Evolutionary conservation across 1,140 invertebrate species (phyloP), one percentile per base, ranked within the genome.

Genomic region (Papilio machaon): DNA sequence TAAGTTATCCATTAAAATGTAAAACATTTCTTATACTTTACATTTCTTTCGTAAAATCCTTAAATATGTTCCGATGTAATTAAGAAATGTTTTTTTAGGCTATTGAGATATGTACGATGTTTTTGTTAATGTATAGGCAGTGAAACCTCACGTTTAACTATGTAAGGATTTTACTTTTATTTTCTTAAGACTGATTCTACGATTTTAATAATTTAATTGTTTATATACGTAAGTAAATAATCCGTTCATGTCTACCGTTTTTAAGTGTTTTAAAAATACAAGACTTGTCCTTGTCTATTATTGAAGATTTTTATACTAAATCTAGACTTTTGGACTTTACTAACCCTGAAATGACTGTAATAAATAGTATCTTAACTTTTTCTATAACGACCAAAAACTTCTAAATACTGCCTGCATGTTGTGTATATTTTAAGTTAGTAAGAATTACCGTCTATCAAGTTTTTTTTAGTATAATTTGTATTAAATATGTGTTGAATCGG

Each of bases 141-240:
- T 52, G 15, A 17, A 52, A 52, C 15, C 15, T 52, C 1, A 52
- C n/a, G 17, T 2, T 58, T 11, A 64, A 23, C 1, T 64, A 64
- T 79, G 46, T 64, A 35, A 19, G 76, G 58, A 64, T 64, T 79
- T 64, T 79, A 79, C 58, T 79, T 79, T 79, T 64, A 79, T 30
- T 64, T 79, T 79, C 58, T 43, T 79, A 79, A 79, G 76, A 79
- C 76, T 79, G 76, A 79, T 64, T 79, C 76, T 64, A 79, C 64
- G 76, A 19, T 77, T 64, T 30, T 52, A 77, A 11, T 76, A 47
- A 52, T 54, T 54, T 58, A 58, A 23, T 23, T 64, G 10, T 30
- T 13, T 52, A 52, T 10, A 64, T 10, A 11, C 11, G 23, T 64
- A 64, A 64, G 60, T 64, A 11, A 30, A 13, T 6, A 64, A 64